Evolutionary conservation across 2,888 invertebrate genomes (phyloP).

Genomic region (Prenolepis imparis): DNA sequence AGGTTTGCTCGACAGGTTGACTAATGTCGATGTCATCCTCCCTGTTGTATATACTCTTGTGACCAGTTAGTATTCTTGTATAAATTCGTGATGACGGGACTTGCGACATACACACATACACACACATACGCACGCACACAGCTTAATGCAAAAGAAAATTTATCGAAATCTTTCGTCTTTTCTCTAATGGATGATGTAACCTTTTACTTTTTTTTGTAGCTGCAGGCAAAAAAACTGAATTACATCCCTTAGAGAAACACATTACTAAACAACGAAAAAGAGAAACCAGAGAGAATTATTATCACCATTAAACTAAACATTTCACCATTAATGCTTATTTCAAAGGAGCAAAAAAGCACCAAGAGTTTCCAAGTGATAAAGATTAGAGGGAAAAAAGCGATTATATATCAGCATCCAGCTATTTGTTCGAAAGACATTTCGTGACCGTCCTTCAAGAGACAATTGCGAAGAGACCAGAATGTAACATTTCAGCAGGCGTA

Average conservation of each 20-base stretch:
- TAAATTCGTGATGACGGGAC: not conserved
- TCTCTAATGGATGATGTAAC: not conserved
- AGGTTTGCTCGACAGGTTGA: slow-evolving; percentile 57
- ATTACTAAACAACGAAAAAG: not conserved
- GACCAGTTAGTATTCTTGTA: slow-evolving; percentile 9
- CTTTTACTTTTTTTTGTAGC: too few species aligned
- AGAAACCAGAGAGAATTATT: not conserved
- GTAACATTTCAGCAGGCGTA: slow-evolving; percentile 16
- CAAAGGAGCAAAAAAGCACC: not conserved
- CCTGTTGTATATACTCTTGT: not conserved
- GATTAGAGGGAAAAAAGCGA: not conserved
- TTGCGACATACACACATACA: too few species aligned
- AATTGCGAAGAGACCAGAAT: slow-evolving; percentile 1
- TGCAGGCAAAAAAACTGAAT: not conserved
- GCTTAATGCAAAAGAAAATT: not conserved
- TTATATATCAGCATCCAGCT: too few species aligned
- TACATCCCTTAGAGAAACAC: not conserved
- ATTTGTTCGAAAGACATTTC: not conserved
- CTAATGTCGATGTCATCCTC: slow-evolving; percentile 30
- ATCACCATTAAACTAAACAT: slow-evolving; percentile 4
- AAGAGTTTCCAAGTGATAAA: not conserved
- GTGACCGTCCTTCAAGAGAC: not conserved
- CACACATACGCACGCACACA: not conserved
- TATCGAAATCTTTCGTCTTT: not conserved
- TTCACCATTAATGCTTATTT: not conserved